Evolutionary conservation across 2,888 invertebrate species (phyloP), one percentile per base, ranked within the genome.

Genomic region (Polyommatus iphigenia): DNA sequence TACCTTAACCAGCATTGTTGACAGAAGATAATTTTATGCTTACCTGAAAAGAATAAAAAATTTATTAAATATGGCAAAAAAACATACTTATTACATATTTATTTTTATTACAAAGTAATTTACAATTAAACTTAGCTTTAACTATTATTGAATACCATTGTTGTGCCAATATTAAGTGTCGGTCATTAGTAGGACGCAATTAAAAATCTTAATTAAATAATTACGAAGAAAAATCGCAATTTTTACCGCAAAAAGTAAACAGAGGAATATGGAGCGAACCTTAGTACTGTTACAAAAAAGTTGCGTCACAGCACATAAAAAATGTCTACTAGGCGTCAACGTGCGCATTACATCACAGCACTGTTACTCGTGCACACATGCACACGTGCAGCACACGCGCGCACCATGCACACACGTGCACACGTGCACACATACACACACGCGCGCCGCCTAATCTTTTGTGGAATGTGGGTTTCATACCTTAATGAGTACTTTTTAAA

Each of bases 251-350:
- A 32, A 20, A 32, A 76, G 80, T 79, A 80, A 79, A 76, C 76
- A 80, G 75, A 79, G 46, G 57, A 77, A 76, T 77, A 79, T 79
- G 76, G 76, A 80, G 78, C 80, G 77, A 77, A 71, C 90, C 88
- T 91, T 86, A 78, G 85, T 87, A 88, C 87, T 86, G 85, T 87
- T 89, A 89, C 89, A 92, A 91, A 93, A 91, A 93, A 90, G 90
- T 93, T 93, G 93, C 93, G 93, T 93, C 93, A 93, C 88, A 90
- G 88, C 83, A 85, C 90, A 94, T 92, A 93, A 93, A 94, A 94
- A 94, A 92, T 93, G 93, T 93, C 93, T 94, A 89, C 90, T 85
- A 89, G 89, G 88, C 92, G 92, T 92, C 93, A 92, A 90, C 89
- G 88, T 83, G 83, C 80, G 86, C 86, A 89, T 93, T 93, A 93